A percentile compares a stretch with the other conserved stretches of the same genome.
phyloP scores from a whole-genome alignment of 1,140 invertebrate genomes.

The Heliothis subflexa region DNA sequence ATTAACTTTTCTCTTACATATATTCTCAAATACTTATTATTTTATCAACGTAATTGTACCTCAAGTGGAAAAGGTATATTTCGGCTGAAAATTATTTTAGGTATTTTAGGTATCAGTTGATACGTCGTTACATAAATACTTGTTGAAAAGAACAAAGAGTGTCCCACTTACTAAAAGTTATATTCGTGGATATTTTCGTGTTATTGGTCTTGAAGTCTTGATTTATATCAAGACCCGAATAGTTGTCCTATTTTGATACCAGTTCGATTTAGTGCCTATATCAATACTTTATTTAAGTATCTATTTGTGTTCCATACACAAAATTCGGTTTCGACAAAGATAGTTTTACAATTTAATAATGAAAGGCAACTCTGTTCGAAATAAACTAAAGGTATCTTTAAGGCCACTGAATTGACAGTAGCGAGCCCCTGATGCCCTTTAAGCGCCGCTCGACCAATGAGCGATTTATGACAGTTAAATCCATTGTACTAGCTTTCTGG shows the following conservation, averaged over 20 bases:
- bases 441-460: slow-evolving; percentile 11
- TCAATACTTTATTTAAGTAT: not conserved
- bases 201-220: too few species aligned
- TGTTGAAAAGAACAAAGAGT: slow-evolving; percentile 1
- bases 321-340: not conserved
- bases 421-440: slow-evolving; percentile 6
- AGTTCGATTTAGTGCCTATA: not conserved
- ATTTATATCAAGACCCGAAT: too few species aligned
- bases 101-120: slow-evolving; percentile 9
- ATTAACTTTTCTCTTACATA: not conserved
- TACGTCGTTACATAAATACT: slow-evolving; percentile 2
- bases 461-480: slow-evolving; percentile 38
- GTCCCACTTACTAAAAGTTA: not conserved
- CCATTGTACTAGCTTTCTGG: slow-evolving; percentile 34
- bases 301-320: not conserved
- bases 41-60: not conserved
- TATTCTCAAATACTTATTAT: not conserved
- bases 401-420: slow-evolving; percentile 3
- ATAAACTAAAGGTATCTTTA: not conserved
- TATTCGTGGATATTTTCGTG: not conserved
- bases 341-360: not conserved
- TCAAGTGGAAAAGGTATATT: not conserved
- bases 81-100: slow-evolving; percentile 14
- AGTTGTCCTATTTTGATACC: not conserved
- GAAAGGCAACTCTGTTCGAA: not conserved